A percentile compares a stretch with the other conserved stretches of the same genome.
Evolutionary conservation across 2,113 vertebrate species (phyloP).

Genomic region (Cyprinus carpio): DNA sequence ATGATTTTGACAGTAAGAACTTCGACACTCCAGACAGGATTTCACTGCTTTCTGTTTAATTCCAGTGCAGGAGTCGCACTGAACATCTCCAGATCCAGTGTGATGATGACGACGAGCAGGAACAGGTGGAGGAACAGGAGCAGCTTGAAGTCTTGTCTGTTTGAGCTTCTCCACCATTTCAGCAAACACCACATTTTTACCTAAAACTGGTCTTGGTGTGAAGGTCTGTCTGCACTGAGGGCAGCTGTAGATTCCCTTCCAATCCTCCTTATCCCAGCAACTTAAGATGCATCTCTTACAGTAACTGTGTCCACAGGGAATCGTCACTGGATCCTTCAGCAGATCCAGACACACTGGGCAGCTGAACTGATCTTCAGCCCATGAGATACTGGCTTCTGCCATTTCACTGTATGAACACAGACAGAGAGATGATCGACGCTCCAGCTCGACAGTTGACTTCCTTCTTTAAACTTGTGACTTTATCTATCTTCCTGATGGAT

Average conservation of each 20-base stretch:
- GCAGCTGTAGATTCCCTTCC: background rate
- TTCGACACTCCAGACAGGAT: background rate
- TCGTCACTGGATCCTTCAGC: background rate
- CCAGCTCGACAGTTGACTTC: background rate
- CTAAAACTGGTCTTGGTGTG: background rate
- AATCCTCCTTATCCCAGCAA: background rate
- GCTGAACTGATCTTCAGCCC: background rate
- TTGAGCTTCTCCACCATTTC: background rate
- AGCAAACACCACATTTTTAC: background rate
- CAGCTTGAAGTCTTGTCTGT: background rate
- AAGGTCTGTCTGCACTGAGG: background rate
- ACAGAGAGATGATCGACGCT: background rate
- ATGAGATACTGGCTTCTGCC: background rate
- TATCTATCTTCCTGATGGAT: too few species aligned
- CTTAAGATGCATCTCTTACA: background rate
- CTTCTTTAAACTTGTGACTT: too few species aligned
- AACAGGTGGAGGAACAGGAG: background rate
- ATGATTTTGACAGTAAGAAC: background rate
- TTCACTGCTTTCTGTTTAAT: background rate
- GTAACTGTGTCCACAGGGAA: slow-evolving; percentile 7
- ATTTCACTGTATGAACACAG: background rate
- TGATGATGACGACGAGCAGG: background rate
- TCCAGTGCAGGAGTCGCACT: background rate
- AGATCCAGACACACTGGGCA: slow-evolving; percentile 1
- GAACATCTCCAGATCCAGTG: background rate